Base-by-base conservation (phyloP, 2,797 vertebrate species). In the Austrolebias charrua region DNA sequence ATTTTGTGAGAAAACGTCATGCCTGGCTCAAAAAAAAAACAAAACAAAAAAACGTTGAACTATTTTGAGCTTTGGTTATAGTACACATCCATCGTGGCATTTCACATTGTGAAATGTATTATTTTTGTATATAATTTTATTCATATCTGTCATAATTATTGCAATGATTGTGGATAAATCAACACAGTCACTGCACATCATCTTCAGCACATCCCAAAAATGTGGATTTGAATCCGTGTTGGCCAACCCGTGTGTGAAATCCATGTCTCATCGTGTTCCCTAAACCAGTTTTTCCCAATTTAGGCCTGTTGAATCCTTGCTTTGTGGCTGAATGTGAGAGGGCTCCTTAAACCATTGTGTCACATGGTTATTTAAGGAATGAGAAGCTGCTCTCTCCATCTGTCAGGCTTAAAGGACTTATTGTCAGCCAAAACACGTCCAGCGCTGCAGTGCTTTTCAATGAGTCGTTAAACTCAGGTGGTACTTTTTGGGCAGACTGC, bases 301-400 rank as follows among this genome's bases (percentile, higher is more conserved):
- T 44, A 15, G 20, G 19, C 13, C 56, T 2, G 14, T 35, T 59
- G 56, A 59, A 35, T 59, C 56, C 45, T 10, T 16, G 18, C 56
- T 48, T 59, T 59, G 56, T 59, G 31, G 6, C 20, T 33, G n/a
- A 47, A 28, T 28, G 54, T 44, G 35, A 56, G 20, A 56, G 43
- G 40, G 40, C 43, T 40, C 54, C 40, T 43, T 29, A 44, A 56
- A 56, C 54, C 43, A 28, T 24, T 8, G 18, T 48, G 4, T 59
- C 45, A 48, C 56, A 59, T 47, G 43, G 56, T 59, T 59, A 42
- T 19, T 18, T 15, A 38, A 59, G 56, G 56, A 59, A 59, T 59
- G 46, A 6, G 56, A 47, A 59, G 29, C 56, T 46, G 31, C 56
- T 19, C 4, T n/a, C 56, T 38, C 29, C 45, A 38, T 59, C 29